Percentiles rank a stretch among this genome's conserved stretches.
Evolutionary conservation across 2,113 vertebrate species (phyloP).

Genomic region (Cheirogaleus medius): DNA sequence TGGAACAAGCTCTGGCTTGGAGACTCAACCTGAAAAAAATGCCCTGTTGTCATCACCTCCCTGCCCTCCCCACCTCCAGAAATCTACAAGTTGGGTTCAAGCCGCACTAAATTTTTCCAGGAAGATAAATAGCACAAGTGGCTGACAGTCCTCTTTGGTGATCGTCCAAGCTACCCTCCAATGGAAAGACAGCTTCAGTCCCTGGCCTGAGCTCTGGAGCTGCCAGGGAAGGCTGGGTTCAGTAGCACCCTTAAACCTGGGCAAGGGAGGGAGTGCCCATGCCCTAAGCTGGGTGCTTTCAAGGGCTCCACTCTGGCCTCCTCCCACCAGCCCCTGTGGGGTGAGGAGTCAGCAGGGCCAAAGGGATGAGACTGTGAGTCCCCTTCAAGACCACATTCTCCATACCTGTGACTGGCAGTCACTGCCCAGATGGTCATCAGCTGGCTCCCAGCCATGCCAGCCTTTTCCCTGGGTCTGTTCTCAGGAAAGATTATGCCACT

Average conservation of each 20-base stretch:
- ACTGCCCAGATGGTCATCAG: not conserved
- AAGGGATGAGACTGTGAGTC: not conserved
- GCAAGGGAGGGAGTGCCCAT: not conserved
- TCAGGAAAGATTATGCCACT: not conserved
- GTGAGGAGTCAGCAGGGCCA: not conserved
- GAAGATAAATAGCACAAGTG: conserved; percentile 52
- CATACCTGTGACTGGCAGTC: not conserved
- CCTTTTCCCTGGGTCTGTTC: not conserved
- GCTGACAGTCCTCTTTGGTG: conserved; percentile 17
- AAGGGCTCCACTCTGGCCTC: not conserved
- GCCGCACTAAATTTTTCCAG: conserved; percentile 8
- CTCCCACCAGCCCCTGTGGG: not conserved
- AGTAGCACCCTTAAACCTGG: not conserved
- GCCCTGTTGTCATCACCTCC: not conserved
- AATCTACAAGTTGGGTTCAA: conserved; percentile 29
- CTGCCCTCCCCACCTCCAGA: not conserved
- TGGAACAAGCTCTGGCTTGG: not conserved
- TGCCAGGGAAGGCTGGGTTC: not conserved
- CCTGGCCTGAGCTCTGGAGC: not conserved
- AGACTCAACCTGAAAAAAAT: not conserved
- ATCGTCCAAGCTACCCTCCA: not conserved
- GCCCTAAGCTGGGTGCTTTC: not conserved
- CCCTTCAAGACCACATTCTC: not conserved
- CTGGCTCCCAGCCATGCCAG: not conserved
- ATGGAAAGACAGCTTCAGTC: not conserved